Percentiles rank a stretch among this genome's conserved stretches.
phyloP scores from a whole-genome alignment of 1,140 invertebrate genomes.

The Samia ricini region DNA sequence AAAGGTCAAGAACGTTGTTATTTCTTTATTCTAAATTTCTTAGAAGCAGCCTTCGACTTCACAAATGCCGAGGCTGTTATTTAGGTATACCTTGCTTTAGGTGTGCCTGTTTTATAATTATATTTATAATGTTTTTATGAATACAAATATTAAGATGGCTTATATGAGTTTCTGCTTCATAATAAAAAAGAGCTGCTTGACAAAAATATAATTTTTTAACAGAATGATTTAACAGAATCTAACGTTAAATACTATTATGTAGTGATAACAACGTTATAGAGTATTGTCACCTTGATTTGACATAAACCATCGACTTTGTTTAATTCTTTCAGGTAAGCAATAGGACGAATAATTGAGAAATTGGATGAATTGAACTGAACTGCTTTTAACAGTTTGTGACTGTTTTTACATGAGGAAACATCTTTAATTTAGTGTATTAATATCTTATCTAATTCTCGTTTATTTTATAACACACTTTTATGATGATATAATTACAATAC shows the following conservation, averaged over 20 bases:
- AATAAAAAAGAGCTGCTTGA: not conserved
- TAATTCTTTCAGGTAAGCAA: conserved; percentile 1
- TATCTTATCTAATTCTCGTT: no score
- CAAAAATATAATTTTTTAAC: conserved; percentile 23
- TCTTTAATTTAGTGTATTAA: no score
- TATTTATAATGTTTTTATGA: not conserved
- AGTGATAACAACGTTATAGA: conserved; percentile 59
- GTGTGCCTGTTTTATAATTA: not conserved
- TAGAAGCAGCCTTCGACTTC: conserved; percentile 18
- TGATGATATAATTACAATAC: no score
- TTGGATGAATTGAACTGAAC: no score
- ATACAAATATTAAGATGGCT: not conserved
- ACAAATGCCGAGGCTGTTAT: conserved; percentile 14
- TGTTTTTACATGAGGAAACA: no score
- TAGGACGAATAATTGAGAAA: no score
- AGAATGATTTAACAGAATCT: conserved; percentile 65
- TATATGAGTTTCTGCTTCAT: not conserved
- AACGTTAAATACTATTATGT: conserved; percentile 59
- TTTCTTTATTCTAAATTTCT: conserved; percentile 21
- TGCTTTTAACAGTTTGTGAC: no score
- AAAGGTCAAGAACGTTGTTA: conserved; percentile 22
- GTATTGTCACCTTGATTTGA: conserved; percentile 49
- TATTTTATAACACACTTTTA: no score
- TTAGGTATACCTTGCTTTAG: not conserved
- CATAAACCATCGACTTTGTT: conserved; percentile 52